These are phyloP conservation scores for Coreius guichenoti DNA, from an alignment of 2,797 vertebrate species.

Conservation along the genomic window DNA sequence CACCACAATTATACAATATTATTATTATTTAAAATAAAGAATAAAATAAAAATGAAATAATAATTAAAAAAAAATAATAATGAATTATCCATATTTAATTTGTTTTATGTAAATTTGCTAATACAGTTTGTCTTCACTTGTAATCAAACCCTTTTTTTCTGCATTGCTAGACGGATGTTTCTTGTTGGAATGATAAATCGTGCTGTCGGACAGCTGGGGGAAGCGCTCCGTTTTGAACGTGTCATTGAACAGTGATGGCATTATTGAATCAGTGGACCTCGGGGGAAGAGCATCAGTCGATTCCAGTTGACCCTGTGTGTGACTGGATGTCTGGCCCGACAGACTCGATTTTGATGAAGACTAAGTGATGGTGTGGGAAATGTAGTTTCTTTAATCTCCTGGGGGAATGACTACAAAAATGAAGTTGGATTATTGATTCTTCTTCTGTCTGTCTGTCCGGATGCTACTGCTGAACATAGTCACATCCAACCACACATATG, in stretches of 20 bases:
- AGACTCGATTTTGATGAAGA: constrained; percentile 33
- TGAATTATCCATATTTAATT: neutral
- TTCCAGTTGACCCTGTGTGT: constrained; percentile 55
- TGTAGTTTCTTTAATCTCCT: constrained; percentile 23
- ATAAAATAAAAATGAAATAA: neutral
- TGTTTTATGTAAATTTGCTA: neutral
- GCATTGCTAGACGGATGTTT: neutral
- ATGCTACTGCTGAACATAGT: neutral
- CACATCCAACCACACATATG: constrained; percentile 1
- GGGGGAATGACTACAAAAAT: constrained; percentile 12
- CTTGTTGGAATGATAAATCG: constrained; percentile 12
- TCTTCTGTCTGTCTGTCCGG: neutral
- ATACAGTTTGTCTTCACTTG: neutral
- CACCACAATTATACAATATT: neutral
- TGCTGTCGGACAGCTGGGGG: constrained; percentile 6
- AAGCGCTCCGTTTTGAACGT: constrained; percentile 9
- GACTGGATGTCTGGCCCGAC: constrained; percentile 35
- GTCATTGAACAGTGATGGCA: constrained; percentile 41
- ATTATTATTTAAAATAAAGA: neutral
- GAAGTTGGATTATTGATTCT: neutral
- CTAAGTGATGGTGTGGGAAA: constrained; percentile 28
- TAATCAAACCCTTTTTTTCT: constrained; percentile 1
- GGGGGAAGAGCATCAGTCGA: constrained; percentile 41
- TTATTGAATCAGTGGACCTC: constrained; percentile 42
- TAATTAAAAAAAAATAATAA: neutral